Percentiles rank a stretch among this genome's conserved stretches.
These are phyloP conservation scores for Tichodroma muraria DNA, from an alignment of 2,113 vertebrate genomes.

Conservation along the genomic window DNA sequence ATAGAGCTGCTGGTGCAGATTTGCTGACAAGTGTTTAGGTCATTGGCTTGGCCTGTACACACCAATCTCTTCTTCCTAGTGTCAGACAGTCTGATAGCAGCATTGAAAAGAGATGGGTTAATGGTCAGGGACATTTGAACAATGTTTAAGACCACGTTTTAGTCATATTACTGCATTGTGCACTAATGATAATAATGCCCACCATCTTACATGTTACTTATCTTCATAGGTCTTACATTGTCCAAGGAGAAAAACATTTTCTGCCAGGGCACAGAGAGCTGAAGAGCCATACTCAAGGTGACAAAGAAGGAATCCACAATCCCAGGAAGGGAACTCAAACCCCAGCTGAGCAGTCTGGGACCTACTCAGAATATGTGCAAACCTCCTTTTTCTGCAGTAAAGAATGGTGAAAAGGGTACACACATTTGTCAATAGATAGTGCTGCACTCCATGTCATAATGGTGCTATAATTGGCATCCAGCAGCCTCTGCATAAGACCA, in stretches of 20 bases:
- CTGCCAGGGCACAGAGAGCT: neutral
- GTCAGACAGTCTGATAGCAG: neutral
- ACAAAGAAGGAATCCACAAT: neutral
- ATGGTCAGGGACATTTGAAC: neutral
- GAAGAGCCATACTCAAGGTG: neutral
- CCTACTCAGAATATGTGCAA: neutral
- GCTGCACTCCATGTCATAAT: neutral
- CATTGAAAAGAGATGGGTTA: neutral
- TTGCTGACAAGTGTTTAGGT: neutral
- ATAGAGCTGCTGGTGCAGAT: neutral
- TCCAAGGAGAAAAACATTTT: neutral
- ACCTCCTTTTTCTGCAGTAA: neutral
- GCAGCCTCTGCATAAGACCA: slow-evolving; percentile 29
- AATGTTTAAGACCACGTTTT: neutral
- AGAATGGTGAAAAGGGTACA: neutral
- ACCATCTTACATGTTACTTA: neutral
- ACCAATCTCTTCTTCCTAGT: neutral
- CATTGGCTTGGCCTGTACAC: neutral
- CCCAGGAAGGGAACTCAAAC: neutral
- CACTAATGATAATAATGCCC: neutral
- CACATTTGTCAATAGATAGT: slow-evolving; percentile 5
- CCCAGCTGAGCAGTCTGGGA: neutral
- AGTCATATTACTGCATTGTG: neutral
- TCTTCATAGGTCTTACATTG: neutral
- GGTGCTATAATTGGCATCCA: slow-evolving; percentile 39